Conservation (phyloP, 2,888 invertebrate species). For the Tethea ocularis region DNA sequence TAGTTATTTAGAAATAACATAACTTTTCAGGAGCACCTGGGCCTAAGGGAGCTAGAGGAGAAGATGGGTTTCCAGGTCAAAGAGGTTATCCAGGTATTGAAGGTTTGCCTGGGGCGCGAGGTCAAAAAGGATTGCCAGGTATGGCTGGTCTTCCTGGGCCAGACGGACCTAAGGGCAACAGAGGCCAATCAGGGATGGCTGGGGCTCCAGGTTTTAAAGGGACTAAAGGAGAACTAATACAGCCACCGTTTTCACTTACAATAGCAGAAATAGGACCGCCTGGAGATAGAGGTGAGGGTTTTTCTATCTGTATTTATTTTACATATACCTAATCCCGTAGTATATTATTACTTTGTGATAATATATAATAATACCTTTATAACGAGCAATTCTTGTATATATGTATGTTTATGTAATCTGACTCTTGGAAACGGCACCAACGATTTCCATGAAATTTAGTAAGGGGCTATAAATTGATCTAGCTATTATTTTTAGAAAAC, state of each 20-base stretch:
- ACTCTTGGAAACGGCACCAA: too few species aligned
- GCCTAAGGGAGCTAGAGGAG: constrained; percentile 60
- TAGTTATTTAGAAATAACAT: neutral
- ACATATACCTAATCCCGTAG: too few species aligned
- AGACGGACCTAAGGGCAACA: constrained; percentile 71
- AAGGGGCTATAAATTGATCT: too few species aligned
- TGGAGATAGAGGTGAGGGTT: constrained; percentile 81
- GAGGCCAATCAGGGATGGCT: constrained; percentile 65
- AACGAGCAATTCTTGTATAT: too few species aligned
- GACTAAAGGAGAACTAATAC: constrained; percentile 64
- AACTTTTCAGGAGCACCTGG: constrained; percentile 58
- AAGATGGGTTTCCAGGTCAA: constrained; percentile 58
- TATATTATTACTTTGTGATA: too few species aligned
- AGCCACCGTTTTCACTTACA: constrained; percentile 51
- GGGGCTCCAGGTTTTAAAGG: constrained; percentile 82
- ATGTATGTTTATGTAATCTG: too few species aligned
- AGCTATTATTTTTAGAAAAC: too few species aligned
- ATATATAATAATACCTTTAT: too few species aligned
- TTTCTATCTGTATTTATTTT: too few species aligned
- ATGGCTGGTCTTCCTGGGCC: constrained; percentile 80
- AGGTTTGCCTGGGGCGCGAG: constrained; percentile 60
- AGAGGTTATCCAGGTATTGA: constrained; percentile 60
- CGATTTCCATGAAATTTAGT: too few species aligned
- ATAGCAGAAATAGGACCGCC: constrained; percentile 77
- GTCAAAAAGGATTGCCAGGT: constrained; percentile 52